Evolutionary conservation across 2,888 invertebrate species (phyloP), one percentile per base, ranked within the genome.

Genomic region (Pseudococcus viburni): DNA sequence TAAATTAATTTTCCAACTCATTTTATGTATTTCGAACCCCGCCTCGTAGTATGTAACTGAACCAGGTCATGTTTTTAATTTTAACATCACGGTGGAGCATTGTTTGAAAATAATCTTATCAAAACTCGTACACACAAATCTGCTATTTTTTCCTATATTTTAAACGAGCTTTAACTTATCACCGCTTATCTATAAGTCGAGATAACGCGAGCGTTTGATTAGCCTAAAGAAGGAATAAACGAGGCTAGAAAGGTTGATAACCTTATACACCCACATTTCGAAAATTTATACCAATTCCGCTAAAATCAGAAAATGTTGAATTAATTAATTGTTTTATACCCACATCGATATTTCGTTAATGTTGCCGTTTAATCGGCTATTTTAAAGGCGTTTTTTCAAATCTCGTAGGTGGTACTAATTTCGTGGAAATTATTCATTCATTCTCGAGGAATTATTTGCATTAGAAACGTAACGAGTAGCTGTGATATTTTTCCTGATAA

Each of bases 201-300:
- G 68, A 68, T 68, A 68, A 68, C 26, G 1, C 26, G n/a, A 7
- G n/a, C 55, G 26, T 68, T 68, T 68, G 68, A 22, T 68, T 11
- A 68, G 15, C 12, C 55, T n/a, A 68, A 22, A 68, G 12, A 26
- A 68, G 12, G 12, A 68, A 68, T 64, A n/a, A 68, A 68, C 68
- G 9, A 11, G 4, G 26, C 12, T 68, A 15, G 26, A 68, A 68
- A 68, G 68, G 68, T 68, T 68, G 68, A 68, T 68, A 68, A 68
- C 68, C 68, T 68, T 64, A 68, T 68, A 22, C 68, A 68, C 68
- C 68, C 68, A 68, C 68, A 26, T 68, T 68, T 68, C 11, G 11
- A 26, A 68, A 68, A 68, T 26, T 68, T 26, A 26, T 26, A 68
- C 68, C 22, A 68, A 68, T 26, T 68, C 15, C 0, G 8, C 26